Base-by-base conservation (phyloP, 1,140 invertebrate genomes). In the Patella vulgata region DNA sequence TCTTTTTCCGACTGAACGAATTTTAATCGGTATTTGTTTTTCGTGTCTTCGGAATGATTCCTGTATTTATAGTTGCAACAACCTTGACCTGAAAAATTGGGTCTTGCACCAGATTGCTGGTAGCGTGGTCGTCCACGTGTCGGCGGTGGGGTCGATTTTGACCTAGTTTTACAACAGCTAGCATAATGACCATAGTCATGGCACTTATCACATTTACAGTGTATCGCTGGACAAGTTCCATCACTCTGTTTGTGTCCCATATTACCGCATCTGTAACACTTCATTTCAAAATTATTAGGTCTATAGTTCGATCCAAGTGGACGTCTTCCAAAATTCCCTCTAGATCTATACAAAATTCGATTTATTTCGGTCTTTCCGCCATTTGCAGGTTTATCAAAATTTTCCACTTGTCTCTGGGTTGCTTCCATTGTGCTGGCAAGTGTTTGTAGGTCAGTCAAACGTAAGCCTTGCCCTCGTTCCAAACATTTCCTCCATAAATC, bases 11-110 rank as follows among this genome's bases (percentile, higher is more conserved):
- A 28, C 3, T 42, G 21, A n/a, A 14, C 46, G 23, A 17, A 33
- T 9, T 46, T 27, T 1, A 25, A 6, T 3, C n/a, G 27, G 2
- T 39, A 53, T 39, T 58, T 60, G 9, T 47, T 47, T 51, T 43
- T 72, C 31, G 59, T 66, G 11, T 3, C 39, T 52, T 28, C 31
- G 17, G 11, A 30, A 39, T 5, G 27, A 17, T 21, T 14, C 42
- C 27, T 14, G 14, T 36, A 27, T 2, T 25, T 12, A 30, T 52
- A 25, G 14, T 28, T 27, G n/a, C 14, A 9, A 21, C 52, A 33
- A 1, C 54, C 33, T 39, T 11, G 9, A 17, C 28, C 19, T 46
- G n/a, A n/a, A n/a, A n/a, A n/a, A n/a, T n/a, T n/a, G n/a, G n/a
- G n/a, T n/a, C n/a, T n/a, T n/a, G n/a, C n/a, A 14, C 14, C 27